Percentiles rank a stretch among this genome's conserved stretches.
Conservation (phyloP, 2,888 invertebrate species). For the Erpobdella octoculata region DNA sequence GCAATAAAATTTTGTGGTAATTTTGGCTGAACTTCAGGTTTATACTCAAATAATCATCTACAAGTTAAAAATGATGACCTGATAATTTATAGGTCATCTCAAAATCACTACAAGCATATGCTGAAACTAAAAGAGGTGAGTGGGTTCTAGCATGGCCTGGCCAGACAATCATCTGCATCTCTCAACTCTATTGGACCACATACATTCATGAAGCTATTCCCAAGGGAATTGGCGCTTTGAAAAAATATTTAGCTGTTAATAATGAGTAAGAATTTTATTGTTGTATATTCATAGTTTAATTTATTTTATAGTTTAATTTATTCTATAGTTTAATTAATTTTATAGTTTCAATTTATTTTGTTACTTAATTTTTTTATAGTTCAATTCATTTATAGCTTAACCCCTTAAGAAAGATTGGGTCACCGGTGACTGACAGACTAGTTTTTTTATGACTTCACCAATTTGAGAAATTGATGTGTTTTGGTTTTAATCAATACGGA, state of each 20-base stretch:
- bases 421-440: no score
- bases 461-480: no score
- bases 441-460: no score
- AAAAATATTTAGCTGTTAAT: conserved; percentile 63
- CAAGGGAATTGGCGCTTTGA: conserved; percentile 51
- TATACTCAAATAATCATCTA: not conserved
- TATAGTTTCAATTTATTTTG: no score
- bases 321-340: not conserved
- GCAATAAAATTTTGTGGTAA: not conserved
- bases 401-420: no score
- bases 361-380: no score
- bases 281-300: not conserved
- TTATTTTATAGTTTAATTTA: not conserved
- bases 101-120: conserved; percentile 67
- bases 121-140: conserved; percentile 52
- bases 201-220: conserved; percentile 48
- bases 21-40: not conserved
- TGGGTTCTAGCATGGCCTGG: conserved; percentile 56
- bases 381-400: no score
- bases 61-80: not conserved
- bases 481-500: no score
- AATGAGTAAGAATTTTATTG: conserved; percentile 50
- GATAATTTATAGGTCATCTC: conserved; percentile 54
- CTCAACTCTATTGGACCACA: conserved; percentile 42
- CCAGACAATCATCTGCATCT: conserved; percentile 52